phyloP scores from a whole-genome alignment of 2,113 vertebrate species.

The Catharus bicknelli region DNA sequence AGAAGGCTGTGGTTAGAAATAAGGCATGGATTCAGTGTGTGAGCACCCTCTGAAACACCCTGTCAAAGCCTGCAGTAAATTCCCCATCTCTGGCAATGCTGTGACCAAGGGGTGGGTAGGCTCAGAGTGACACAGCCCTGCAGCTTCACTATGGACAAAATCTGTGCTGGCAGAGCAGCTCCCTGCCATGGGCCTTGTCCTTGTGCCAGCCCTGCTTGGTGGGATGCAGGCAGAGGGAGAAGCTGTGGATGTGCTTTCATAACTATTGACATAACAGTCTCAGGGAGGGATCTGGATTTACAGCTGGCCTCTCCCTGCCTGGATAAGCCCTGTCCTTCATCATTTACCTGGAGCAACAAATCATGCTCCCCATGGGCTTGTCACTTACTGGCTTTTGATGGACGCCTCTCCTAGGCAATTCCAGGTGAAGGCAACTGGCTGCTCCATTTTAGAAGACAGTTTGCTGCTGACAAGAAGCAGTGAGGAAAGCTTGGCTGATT shows the following conservation, averaged over 20 bases:
- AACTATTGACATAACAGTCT: not conserved
- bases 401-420: not conserved
- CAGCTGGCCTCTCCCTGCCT: not conserved
- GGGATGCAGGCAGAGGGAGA: not conserved
- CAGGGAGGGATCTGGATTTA: not conserved
- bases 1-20: not conserved
- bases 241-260: not conserved
- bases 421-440: not conserved
- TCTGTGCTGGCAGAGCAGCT: accelerated
- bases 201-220: not conserved
- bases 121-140: not conserved
- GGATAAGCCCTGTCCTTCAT: not conserved
- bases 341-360: not conserved
- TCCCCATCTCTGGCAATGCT: not conserved
- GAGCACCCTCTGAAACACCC: not conserved
- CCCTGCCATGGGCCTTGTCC: not conserved
- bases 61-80: not conserved
- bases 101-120: not conserved
- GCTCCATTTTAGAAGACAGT: not conserved
- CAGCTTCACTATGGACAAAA: not conserved
- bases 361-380: not conserved
- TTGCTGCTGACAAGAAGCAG: conserved; percentile 17
- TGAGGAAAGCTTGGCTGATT: not conserved
- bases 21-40: not conserved
- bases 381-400: not conserved